Conservation (phyloP, 2,888 invertebrate species). For the Tryphoninae sp. region DNA sequence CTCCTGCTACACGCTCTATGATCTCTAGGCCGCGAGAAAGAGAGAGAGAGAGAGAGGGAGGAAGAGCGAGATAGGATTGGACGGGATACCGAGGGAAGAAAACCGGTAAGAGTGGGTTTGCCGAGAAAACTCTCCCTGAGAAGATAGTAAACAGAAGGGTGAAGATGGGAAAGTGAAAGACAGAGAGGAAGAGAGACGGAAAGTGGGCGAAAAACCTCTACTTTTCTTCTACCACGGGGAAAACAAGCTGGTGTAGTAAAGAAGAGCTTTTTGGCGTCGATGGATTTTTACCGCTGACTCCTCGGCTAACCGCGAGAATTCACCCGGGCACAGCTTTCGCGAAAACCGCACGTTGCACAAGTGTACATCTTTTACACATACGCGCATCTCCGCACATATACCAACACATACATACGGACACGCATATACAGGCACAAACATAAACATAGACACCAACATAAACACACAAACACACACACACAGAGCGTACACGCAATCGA, state of each 20-base stretch:
- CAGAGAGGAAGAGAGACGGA: background rate
- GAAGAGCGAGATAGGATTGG: slow-evolving; percentile 8
- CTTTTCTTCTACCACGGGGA: slow-evolving; percentile 23
- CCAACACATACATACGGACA: too few species aligned
- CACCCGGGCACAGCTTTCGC: background rate
- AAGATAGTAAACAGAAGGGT: slow-evolving; percentile 45
- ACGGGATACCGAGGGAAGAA: slow-evolving; percentile 17
- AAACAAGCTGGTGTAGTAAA: slow-evolving; percentile 36
- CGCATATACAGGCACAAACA: too few species aligned
- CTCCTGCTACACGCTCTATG: background rate
- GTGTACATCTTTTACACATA: too few species aligned
- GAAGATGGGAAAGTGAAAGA: background rate
- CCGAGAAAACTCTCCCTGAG: slow-evolving; percentile 44
- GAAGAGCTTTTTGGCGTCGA: slow-evolving; percentile 37
- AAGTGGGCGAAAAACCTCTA: slow-evolving; percentile 15
- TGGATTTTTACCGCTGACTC: slow-evolving; percentile 65
- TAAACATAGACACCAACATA: background rate
- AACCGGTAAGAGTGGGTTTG: slow-evolving; percentile 35
- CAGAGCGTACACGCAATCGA: slow-evolving; percentile 43
- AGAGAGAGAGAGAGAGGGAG: slow-evolving; percentile 36
- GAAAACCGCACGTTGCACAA: background rate
- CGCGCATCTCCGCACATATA: too few species aligned
- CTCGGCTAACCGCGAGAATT: slow-evolving; percentile 49
- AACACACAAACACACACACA: background rate
- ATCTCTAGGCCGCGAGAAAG: slow-evolving; percentile 22